Base-by-base conservation (phyloP, 2,113 vertebrate genomes). In the Gobiocypris rarus region DNA sequence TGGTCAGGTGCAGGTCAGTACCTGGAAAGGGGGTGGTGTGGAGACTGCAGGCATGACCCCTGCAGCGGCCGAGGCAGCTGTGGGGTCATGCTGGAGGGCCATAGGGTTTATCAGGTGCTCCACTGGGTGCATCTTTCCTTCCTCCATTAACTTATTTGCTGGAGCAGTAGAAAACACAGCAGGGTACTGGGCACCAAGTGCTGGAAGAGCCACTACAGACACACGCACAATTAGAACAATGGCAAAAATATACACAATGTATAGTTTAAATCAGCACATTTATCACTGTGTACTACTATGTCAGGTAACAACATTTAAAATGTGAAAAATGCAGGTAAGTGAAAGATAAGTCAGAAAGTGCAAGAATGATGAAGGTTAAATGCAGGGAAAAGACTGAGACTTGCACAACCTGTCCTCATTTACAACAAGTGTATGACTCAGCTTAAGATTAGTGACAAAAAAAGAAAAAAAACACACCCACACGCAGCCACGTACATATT, bases 21-120 rank as follows among this genome's bases (percentile, higher is more conserved):
- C 98, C 97, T 99, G 97, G 91, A 96, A 99, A 31, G 98, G 97
- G 8, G 97, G 98, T 9, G 98, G 98, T 0, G 98, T 99, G 3
- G 98, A 98, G 80, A 97, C 98, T 0, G 97, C 86, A 0, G 97
- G 98, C 34, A 99, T 94, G 87, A 97, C 93, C 0, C 95, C 92
- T 0, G 94, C 94, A 0, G 93, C 94, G 0, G 96, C 91, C 0
- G 91, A 91, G 0, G 94, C 93, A 0, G 90, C 91, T 31, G 94
- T 91, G 0, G 95, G 97, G 84, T 99, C 97, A 61, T 97, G 96
- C 88, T 97, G 97, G 76, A 99, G 94, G 0, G 97, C 92, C 80
- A 99, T 94, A 52, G 97, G 98, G 91, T 96, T 98, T 74, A 99
- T 95, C 87, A 99, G 95, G 89, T 99, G 98, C 89, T 99, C 98